Conservation (phyloP, 1,140 invertebrate species). For the Agrilus planipennis region DNA sequence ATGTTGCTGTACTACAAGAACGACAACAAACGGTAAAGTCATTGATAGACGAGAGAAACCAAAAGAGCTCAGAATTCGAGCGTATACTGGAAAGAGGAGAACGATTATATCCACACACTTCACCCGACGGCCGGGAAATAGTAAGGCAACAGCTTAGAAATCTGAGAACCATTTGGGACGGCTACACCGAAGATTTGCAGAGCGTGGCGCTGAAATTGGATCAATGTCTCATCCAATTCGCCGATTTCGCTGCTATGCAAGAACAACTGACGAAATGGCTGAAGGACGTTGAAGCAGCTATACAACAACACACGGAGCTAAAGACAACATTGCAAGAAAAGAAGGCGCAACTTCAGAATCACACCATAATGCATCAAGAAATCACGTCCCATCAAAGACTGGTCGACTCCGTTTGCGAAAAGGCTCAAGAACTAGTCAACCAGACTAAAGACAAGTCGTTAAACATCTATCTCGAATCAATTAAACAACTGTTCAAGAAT, state of each 20-base stretch:
- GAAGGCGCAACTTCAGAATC: conserved; percentile 84
- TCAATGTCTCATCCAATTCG: conserved; percentile 77
- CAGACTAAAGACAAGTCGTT: conserved; percentile 79
- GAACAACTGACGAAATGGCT: conserved; percentile 90
- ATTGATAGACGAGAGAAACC: conserved; percentile 66
- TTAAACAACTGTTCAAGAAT: conserved; percentile 78
- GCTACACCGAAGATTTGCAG: conserved; percentile 72
- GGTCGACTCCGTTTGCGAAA: conserved; percentile 83
- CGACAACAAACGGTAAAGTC: conserved; percentile 73
- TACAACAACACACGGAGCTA: conserved; percentile 82
- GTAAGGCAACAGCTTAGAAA: conserved; percentile 79
- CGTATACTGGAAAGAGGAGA: conserved; percentile 79
- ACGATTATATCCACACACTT: conserved; percentile 83
- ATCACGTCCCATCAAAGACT: conserved; percentile 84
- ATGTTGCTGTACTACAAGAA: conserved; percentile 72
- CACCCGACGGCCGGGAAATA: conserved; percentile 84
- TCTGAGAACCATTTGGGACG: conserved; percentile 76
- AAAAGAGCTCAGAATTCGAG: conserved; percentile 74
- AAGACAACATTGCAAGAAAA: conserved; percentile 90
- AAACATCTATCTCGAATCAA: conserved; percentile 76
- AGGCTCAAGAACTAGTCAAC: conserved; percentile 78
- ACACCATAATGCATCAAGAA: conserved; percentile 90
- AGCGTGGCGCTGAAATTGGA: conserved; percentile 68
- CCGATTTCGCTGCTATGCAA: conserved; percentile 76
- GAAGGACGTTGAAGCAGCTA: conserved; percentile 78